A percentile compares a stretch with the other conserved stretches of the same genome.
Evolutionary conservation across 2,888 invertebrate species (phyloP).

Genomic region (Anagyrus pseudococci): DNA sequence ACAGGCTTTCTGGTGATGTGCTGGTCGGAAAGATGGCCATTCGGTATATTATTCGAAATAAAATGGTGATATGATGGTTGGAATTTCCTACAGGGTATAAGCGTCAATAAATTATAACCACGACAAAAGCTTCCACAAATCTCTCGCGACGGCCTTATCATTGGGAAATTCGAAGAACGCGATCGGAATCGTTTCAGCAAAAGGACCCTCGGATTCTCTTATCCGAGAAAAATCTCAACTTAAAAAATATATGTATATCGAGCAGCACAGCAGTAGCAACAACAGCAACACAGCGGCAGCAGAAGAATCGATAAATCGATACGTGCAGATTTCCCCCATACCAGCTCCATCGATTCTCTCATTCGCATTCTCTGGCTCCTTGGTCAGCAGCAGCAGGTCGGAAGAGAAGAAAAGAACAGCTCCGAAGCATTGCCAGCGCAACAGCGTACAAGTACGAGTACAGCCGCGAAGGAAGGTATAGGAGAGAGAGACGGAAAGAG

Average conservation of each 20-base stretch:
- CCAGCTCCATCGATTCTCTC: slow-evolving; percentile 1
- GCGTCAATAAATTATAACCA: too few species aligned
- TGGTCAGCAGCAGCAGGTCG: neutral
- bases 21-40: too few species aligned
- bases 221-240: slow-evolving; percentile 23
- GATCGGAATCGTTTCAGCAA: slow-evolving; percentile 17
- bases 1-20: too few species aligned
- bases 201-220: neutral
- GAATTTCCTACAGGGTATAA: too few species aligned
- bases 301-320: slow-evolving; percentile 34
- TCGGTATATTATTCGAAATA: too few species aligned
- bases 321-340: slow-evolving; percentile 8
- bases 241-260: slow-evolving; percentile 16
- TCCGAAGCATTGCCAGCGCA: neutral
- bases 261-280: too few species aligned
- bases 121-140: slow-evolving; percentile 8
- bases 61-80: too few species aligned
- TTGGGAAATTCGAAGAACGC: slow-evolving; percentile 25
- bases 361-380: slow-evolving; percentile 31
- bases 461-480: neutral
- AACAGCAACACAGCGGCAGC: neutral
- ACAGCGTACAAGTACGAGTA: neutral
- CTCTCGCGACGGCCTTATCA: slow-evolving; percentile 8
- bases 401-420: neutral
- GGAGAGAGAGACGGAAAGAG: slow-evolving; percentile 21